Evolutionary conservation across 2,888 invertebrate species (phyloP), one percentile per base, ranked within the genome.

Genomic region (Lasioglossum oenotherae): DNA sequence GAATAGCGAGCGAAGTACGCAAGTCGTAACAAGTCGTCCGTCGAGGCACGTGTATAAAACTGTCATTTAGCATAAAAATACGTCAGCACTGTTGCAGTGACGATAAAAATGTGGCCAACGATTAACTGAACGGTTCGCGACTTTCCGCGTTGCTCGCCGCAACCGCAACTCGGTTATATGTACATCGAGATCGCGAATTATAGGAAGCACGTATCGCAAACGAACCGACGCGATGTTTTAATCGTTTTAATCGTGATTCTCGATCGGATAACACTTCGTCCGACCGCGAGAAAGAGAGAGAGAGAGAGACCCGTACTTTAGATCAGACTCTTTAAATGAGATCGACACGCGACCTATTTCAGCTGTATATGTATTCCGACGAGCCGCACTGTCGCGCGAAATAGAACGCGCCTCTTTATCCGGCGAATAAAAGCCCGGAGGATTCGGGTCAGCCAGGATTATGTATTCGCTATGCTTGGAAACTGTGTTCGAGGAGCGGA

Each of bases 261-360:
- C 5, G 27, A 27, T 60, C 60, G 27, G 60, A 31, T 64, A 31
- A 64, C 27, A 31, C 31, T 31, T 14, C 31, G 27, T 1, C 60
- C 60, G 27, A 16, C 31, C 6, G 31, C 60, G 60, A 31, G 16
- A 46, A 14, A 44, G 46, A 38, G 60, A 14, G 19, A 49, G 6
- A 38, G 38, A 44, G 60, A 12, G 23, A 53, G 8, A n/a, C 41
- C 41, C 4, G 41, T 4, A 23, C 41, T 64, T 64, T 31, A 16
- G 41, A 44, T 74, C 60, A 49, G 76, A 78, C 57, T 27, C 31
- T 83, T 64, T 64, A 64, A 64, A 64, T 31, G 35, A 80, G 81
- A 86, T 81, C 75, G 84, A 84, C 87, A 46, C 77, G 57, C 75
- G 86, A 86, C 87, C 86, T 75, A 84, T 86, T 86, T 86, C 67